Evolutionary conservation across 2,888 invertebrate genomes (phyloP), one percentile per base, ranked within the genome.

Genomic region (Carabus problematicus): DNA sequence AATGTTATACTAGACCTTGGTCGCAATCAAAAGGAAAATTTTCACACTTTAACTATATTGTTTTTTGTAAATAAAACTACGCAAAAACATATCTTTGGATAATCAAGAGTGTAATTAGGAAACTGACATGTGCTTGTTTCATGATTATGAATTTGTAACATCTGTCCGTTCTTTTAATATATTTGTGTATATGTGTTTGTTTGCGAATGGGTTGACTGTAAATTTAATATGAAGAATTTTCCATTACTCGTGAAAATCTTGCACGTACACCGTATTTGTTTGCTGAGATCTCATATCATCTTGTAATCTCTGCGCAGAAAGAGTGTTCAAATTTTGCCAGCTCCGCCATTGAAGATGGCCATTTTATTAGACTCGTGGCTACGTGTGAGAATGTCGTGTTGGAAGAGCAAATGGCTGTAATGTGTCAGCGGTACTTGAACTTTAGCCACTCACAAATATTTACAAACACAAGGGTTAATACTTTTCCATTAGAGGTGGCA

Each of bases 261-360:
- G 19, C 52, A 52, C 52, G 52, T 52, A 52, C 18, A 9, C 52
- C 16, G 19, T 52, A 52, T 52, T 52, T 52, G 52, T 52, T 52
- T 52, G 52, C 18, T 19, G n/a, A 52, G 52, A 52, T 52, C 19
- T 52, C 52, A 52, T 52, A 52, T 52, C 18, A 18, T 19, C 52
- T 18, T 19, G 52, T 52, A 52, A 52, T 19, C 52, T 52, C 19
- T 52, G 11, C 52, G 12, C 18, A 8, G 52, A 52, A 56, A 56
- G 29, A 39, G 40, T 56, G 29, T 14, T 56, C 29, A 56, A 56
- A 56, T 56, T 56, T 56, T 56, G 40, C 11, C 29, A 29, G 56
- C 40, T 40, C 12, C 56, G 56, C 56, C 56, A 39, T 56, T 56
- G 56, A 39, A 56, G 56, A 56, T 40, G 56, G 40, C 56, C 29